A percentile compares a stretch with the other conserved stretches of the same genome.
These are phyloP conservation scores for Indri indri DNA, from an alignment of 2,113 vertebrate species.

Conservation along the genomic window DNA sequence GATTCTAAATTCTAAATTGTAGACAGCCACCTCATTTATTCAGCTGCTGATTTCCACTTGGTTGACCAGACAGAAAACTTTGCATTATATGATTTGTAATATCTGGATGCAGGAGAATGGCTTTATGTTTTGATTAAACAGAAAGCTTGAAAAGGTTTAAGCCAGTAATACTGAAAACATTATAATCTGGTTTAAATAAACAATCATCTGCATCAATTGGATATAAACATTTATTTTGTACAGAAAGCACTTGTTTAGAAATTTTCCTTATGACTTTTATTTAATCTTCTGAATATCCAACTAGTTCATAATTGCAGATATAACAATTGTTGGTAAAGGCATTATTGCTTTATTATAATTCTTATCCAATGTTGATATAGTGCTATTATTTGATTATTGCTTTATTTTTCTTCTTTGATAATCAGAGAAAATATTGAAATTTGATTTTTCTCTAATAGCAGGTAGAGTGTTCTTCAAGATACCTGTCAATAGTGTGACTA, in stretches of 20 bases:
- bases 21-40: slow-evolving; percentile 53
- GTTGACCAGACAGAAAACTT: slow-evolving; percentile 47
- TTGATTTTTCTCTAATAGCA: not conserved
- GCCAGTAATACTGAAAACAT: slow-evolving; percentile 65
- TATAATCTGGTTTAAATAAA: slow-evolving; percentile 63
- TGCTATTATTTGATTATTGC: slow-evolving; percentile 51
- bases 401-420: slow-evolving; percentile 34
- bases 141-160: slow-evolving; percentile 56
- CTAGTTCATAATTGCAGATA: slow-evolving; percentile 60
- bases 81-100: slow-evolving; percentile 61
- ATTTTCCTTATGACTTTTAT: slow-evolving; percentile 67
- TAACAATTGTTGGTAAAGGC: slow-evolving; percentile 65
- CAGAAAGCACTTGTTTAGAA: slow-evolving; percentile 66
- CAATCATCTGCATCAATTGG: slow-evolving; percentile 46
- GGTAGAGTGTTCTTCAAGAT: slow-evolving; percentile 20
- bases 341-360: slow-evolving; percentile 76
- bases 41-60: slow-evolving; percentile 56
- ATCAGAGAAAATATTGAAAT: slow-evolving; percentile 42
- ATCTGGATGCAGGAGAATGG: slow-evolving; percentile 46
- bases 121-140: slow-evolving; percentile 71
- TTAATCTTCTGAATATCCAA: slow-evolving; percentile 69
- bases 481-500: not conserved
- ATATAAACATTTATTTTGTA: slow-evolving; percentile 57
- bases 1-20: slow-evolving; percentile 46
- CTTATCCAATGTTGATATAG: slow-evolving; percentile 65